Evolutionary conservation across 1,140 invertebrate genomes (phyloP), one percentile per base, ranked within the genome.

Genomic region (Pogonomyrmex barbatus): DNA sequence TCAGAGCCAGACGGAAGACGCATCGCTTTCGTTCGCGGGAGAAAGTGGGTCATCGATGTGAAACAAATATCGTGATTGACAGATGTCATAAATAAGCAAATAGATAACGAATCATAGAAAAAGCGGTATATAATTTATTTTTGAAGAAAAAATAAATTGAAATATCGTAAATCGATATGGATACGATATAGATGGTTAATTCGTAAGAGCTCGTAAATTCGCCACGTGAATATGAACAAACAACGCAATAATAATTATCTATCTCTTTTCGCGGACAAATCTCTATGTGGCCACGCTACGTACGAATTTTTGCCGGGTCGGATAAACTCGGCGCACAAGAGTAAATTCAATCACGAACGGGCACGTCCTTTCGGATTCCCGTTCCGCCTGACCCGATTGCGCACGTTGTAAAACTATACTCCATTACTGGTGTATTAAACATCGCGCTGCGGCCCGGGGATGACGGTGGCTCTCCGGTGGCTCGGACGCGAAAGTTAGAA

Each of bases 401-500:
- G 70, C 58, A 70, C 56, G 56, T n/a, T 30, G 68, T 50, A 42
- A 87, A 89, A 89, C 68, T 81, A 87, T 78, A 76, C 88, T 88
- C 85, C 88, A 89, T 89, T 89, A 89, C 88, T 85, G 84, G 70
- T 73, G 67, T 89, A 89, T 91, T 91, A 91, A 91, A 89, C 87
- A 85, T 78, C 78, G 87, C 79, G 70, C 76, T 82, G 87, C 82
- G 65, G 87, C 84, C 87, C 85, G 71, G 85, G 73, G 89, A 92
- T 91, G 91, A 92, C 88, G 86, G n/a, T n/a, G n/a, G 90, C 87
- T 87, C 91, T 90, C 86, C 67, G 88, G 91, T 91, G 90, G 90
- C 85, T 88, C 65, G 87, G 77, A 86, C 56, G 65, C 76, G 56
- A 76, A 52, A 90, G 87, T 84, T 52, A 52, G 45, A 88, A 79